Conservation (phyloP, 2,888 invertebrate species). For the Chrysodeixis includens region DNA sequence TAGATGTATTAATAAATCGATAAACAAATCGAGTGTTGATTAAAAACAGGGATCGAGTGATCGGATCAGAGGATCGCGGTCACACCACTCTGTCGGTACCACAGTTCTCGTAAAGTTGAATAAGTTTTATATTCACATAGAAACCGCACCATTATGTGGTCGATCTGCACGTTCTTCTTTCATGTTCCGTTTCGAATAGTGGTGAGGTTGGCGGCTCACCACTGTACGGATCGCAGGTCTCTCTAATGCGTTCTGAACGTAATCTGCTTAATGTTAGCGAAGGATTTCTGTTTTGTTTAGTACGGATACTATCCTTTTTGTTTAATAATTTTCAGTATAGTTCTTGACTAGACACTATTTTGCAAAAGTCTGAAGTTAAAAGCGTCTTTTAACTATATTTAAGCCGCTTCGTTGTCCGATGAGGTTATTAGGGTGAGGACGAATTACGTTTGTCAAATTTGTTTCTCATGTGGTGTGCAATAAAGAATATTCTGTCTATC, state of each 20-base stretch:
- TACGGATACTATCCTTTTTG: too few relatives aligned
- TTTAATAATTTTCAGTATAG: too few relatives aligned
- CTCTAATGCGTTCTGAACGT: background rate
- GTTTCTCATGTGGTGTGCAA: too few relatives aligned
- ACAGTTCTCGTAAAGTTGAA: slow-evolving; percentile 3
- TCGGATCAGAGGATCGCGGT: background rate
- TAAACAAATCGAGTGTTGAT: background rate
- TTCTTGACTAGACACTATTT: too few relatives aligned
- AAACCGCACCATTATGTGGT: slow-evolving; percentile 2
- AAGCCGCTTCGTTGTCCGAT: too few relatives aligned
- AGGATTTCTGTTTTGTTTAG: background rate
- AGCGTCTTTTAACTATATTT: too few relatives aligned
- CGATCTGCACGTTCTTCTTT: slow-evolving; percentile 8
- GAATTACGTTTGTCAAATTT: too few relatives aligned
- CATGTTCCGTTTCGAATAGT: background rate
- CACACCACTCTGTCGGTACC: slow-evolving; percentile 1
- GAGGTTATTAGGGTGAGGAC: too few relatives aligned
- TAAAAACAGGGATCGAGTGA: slow-evolving; percentile 7
- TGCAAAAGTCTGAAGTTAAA: too few relatives aligned
- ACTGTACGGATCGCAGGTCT: background rate
- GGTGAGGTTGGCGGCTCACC: background rate
- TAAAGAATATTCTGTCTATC: too few relatives aligned
- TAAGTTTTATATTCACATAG: slow-evolving; percentile 7
- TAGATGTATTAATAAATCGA: too few relatives aligned
- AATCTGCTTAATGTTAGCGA: background rate